phyloP scores from a whole-genome alignment of 2,888 invertebrate species.

The Morpho achilles region DNA sequence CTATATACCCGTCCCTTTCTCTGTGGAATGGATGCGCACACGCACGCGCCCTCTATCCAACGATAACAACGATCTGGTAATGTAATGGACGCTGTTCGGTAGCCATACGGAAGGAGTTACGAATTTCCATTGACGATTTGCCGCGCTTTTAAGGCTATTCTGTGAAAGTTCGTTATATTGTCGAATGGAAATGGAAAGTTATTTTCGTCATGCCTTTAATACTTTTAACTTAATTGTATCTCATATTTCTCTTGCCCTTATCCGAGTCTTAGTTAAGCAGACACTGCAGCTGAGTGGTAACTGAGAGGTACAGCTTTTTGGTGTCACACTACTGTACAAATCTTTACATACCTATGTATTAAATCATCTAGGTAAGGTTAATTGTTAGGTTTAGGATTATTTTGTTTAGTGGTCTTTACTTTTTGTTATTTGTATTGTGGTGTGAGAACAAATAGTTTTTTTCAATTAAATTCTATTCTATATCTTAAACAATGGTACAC shows the following conservation, averaged over 20 bases:
- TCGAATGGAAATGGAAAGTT: slow-evolving; percentile 17
- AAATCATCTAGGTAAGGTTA: too few relatives aligned
- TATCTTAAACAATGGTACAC: too few relatives aligned
- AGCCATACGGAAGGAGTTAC: slow-evolving; percentile 51
- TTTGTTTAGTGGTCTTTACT: too few relatives aligned
- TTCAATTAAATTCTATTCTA: too few relatives aligned
- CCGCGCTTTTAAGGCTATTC: slow-evolving; percentile 20
- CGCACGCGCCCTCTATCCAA: slow-evolving; percentile 69
- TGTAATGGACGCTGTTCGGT: slow-evolving; percentile 69
- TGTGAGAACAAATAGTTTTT: too few relatives aligned
- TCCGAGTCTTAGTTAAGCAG: too few relatives aligned
- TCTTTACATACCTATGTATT: too few relatives aligned
- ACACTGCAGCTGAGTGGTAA: too few relatives aligned
- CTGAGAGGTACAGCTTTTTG: too few relatives aligned
- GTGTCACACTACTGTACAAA: too few relatives aligned
- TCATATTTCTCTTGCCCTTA: background rate
- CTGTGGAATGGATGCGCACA: slow-evolving; percentile 68
- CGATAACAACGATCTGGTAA: slow-evolving; percentile 70
- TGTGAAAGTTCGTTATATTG: slow-evolving; percentile 23
- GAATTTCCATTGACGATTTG: slow-evolving; percentile 61
- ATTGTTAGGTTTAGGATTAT: too few relatives aligned
- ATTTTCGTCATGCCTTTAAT: background rate
- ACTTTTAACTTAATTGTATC: background rate
- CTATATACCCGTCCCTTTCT: slow-evolving; percentile 39
- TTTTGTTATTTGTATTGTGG: too few relatives aligned